Evolutionary conservation across 35 echinoderm and acorn worm species (phyloP).

Genomic region (Eucidaris tribuloides): DNA sequence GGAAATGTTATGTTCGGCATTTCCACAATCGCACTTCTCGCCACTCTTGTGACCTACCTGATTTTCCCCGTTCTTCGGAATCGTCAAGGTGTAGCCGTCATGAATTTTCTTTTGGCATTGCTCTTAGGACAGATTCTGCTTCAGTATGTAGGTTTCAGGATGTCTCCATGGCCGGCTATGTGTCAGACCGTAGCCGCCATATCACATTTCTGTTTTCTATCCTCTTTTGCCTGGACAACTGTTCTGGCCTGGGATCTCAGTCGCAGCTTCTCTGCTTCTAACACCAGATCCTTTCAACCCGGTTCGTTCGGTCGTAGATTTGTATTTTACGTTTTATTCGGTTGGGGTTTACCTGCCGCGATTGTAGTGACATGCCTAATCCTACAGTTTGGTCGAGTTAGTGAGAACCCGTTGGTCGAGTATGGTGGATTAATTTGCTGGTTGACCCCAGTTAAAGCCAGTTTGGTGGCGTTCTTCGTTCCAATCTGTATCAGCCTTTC

Average conservation of each 20-base stretch:
- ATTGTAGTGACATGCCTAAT: neutral
- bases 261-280: neutral
- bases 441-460: neutral
- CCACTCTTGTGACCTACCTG: neutral
- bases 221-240: neutral
- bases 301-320: neutral
- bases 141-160: neutral
- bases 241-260: neutral
- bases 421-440: neutral
- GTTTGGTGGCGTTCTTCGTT: neutral
- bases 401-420: neutral
- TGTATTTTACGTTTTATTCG: neutral
- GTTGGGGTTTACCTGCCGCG: neutral
- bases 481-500: neutral
- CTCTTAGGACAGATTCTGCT: neutral
- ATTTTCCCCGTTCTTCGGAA: neutral
- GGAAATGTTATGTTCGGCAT: neutral
- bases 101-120: neutral
- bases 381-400: neutral
- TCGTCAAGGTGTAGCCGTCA: neutral
- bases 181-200: neutral
- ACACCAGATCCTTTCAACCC: neutral
- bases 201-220: neutral
- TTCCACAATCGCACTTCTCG: neutral
- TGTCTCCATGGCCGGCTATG: neutral